These are phyloP conservation scores for Spilarctia lutea DNA, from an alignment of 2,888 invertebrate genomes.

Conservation along the genomic window DNA sequence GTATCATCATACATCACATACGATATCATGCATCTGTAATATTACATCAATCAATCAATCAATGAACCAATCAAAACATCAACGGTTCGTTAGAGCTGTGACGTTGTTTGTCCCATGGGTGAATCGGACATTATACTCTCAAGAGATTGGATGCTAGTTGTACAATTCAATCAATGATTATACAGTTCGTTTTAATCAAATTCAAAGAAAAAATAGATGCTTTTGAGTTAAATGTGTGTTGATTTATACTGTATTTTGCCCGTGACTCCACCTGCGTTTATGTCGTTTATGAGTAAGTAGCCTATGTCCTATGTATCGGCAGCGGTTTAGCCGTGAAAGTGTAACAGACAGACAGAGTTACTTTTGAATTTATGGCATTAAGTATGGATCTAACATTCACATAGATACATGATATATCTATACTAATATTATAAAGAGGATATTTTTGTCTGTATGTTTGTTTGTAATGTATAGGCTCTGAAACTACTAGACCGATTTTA, in stretches of 20 bases:
- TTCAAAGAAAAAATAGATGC: background rate
- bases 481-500: no score
- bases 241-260: background rate
- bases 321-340: no score
- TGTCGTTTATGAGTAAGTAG: no score
- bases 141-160: slow-evolving; percentile 26
- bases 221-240: background rate
- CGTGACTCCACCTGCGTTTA: no score
- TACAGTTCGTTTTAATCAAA: background rate
- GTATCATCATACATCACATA: slow-evolving; percentile 6
- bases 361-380: no score
- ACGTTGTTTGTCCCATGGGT: slow-evolving; percentile 27
- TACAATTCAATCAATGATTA: slow-evolving; percentile 27
- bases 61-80: slow-evolving; percentile 35
- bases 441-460: no score
- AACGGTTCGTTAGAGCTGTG: slow-evolving; percentile 36
- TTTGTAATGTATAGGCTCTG: no score
- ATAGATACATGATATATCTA: no score
- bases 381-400: background rate
- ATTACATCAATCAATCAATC: slow-evolving; percentile 10
- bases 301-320: no score
- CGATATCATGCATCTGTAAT: slow-evolving; percentile 30
- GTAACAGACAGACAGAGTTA: no score
- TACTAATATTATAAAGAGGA: no score
- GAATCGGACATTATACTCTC: slow-evolving; percentile 29